Evolutionary conservation across 2,888 invertebrate genomes (phyloP).

Genomic region (Barypeithes pellucidus): DNA sequence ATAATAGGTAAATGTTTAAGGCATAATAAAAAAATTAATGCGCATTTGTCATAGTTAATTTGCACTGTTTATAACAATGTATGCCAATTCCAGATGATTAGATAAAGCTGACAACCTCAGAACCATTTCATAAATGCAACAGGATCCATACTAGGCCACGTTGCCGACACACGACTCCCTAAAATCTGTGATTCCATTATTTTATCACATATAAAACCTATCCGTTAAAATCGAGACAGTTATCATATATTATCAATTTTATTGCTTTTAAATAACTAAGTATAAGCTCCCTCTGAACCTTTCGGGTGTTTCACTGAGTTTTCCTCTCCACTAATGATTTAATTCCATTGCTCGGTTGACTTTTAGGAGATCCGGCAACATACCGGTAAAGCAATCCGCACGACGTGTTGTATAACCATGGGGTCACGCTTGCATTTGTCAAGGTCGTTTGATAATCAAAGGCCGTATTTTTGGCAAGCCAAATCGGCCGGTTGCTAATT

Average conservation of each 20-base stretch:
- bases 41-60: no score
- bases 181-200: not conserved
- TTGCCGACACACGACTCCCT: not conserved
- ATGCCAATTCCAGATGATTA: not conserved
- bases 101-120: constrained; percentile 28
- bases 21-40: no score
- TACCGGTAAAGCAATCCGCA: constrained; percentile 3
- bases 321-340: not conserved
- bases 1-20: no score
- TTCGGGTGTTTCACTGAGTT: not conserved
- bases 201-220: not conserved
- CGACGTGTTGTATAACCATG: constrained; percentile 25
- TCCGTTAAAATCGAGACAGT: not conserved
- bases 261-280: not conserved
- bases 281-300: not conserved
- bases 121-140: constrained; percentile 35
- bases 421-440: constrained; percentile 47
- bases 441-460: constrained; percentile 43
- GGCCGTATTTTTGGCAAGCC: constrained; percentile 29
- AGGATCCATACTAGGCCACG: constrained; percentile 42
- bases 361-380: constrained; percentile 29
- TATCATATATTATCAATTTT: not conserved
- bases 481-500: not conserved
- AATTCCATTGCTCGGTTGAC: no score
- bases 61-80: no score